Evolutionary conservation across 2,113 vertebrate genomes (phyloP).

Genomic region (Nycticryphes semicollaris): DNA sequence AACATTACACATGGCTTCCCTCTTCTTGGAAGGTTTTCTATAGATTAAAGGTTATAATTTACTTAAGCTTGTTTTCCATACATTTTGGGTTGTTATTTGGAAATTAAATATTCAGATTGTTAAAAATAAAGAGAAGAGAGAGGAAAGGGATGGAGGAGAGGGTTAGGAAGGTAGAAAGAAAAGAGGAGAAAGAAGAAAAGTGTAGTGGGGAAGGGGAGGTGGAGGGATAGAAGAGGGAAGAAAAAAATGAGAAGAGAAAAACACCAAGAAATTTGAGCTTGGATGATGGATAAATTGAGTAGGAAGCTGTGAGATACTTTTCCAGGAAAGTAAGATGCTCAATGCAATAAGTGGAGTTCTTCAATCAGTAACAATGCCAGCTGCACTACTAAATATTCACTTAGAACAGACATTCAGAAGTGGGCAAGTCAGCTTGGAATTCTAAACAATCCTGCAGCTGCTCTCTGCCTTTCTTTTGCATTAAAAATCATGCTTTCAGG

Average conservation of each 20-base stretch:
- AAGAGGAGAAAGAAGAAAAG: not conserved
- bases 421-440: conserved; percentile 32
- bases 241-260: not conserved
- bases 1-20: rapidly evolving
- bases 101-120: not conserved
- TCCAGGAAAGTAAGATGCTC: conserved; percentile 42
- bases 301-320: conserved; percentile 29
- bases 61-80: not conserved
- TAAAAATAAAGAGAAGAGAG: not conserved
- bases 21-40: not conserved
- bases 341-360: conserved; percentile 31
- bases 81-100: not conserved
- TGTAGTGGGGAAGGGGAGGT: not conserved
- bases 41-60: not conserved
- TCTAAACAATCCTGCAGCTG: conserved; percentile 11
- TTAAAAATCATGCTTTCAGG: not conserved
- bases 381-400: conserved; percentile 58
- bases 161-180: not conserved
- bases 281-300: not conserved
- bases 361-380: conserved; percentile 61
- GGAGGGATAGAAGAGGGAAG: not conserved
- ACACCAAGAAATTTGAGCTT: not conserved
- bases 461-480: not conserved
- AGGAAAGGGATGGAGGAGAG: not conserved
- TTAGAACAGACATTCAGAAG: conserved; percentile 3